phyloP scores from a whole-genome alignment of 92 coral and sea anemone species.

The Meandrina meandrites region DNA sequence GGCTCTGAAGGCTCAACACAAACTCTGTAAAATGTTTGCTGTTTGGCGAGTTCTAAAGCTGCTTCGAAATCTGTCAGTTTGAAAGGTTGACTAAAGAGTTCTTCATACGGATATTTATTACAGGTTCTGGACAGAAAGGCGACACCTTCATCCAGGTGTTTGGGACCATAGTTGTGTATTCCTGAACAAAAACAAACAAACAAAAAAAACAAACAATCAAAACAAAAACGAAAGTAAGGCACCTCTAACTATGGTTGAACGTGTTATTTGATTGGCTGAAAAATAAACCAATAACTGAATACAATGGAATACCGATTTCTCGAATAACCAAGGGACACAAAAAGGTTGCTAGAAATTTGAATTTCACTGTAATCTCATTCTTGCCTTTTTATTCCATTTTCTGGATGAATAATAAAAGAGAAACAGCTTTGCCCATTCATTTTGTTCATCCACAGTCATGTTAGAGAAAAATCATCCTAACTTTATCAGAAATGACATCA shows the following conservation, averaged over 20 bases:
- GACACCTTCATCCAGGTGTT: slow-evolving; percentile 87
- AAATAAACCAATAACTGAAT: no score
- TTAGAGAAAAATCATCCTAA: no score
- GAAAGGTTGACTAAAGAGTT: slow-evolving; percentile 74
- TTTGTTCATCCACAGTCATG: background rate
- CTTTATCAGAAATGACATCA: no score
- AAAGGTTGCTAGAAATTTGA: no score
- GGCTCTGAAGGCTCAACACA: slow-evolving; percentile 83
- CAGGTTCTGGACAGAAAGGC: slow-evolving; percentile 74
- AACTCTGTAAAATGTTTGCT: slow-evolving; percentile 83
- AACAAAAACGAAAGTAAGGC: background rate
- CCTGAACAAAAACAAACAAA: slow-evolving; percentile 46
- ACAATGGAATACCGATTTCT: no score
- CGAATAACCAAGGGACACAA: no score
- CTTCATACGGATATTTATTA: slow-evolving; percentile 74
- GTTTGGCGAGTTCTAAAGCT: slow-evolving; percentile 73
- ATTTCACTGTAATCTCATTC: no score
- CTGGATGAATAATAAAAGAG: background rate
- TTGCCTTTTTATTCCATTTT: background rate
- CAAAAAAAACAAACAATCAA: no score
- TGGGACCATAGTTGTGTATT: slow-evolving; percentile 88
- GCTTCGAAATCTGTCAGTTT: slow-evolving; percentile 64
- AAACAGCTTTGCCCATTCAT: no score
- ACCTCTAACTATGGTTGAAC: background rate
- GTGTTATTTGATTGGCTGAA: no score